Base-by-base conservation (phyloP, 2,113 vertebrate genomes). In the Beaufortia kweichowensis region DNA sequence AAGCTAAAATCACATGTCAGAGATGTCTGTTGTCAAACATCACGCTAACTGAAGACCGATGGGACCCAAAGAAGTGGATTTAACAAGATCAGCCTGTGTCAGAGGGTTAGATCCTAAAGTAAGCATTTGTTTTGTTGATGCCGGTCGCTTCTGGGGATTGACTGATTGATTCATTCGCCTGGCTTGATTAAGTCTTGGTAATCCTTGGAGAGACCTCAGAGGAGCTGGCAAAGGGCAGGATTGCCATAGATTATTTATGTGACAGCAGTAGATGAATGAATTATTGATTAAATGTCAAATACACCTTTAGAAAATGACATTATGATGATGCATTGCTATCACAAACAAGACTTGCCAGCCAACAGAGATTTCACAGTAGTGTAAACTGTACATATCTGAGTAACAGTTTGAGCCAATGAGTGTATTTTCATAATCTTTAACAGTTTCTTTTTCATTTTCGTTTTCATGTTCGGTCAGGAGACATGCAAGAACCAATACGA, bases 341-440 rank as follows among this genome's bases (percentile, higher is more conserved):
- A 4, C 48, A 55, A 48, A 35, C 11, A 33, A 24, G 17, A 12
- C 4, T n/a, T 50, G 7, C 63, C 21, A 35, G 12, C 26, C 33
- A 6, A 65, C 28, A 46, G 19, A 39, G 46, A 53, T 23, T 53
- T 61, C 4, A 19, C 21, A 9, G 19, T 6, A 12, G 8, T 8
- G 39, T 77, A 72, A n/a, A 65, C 69, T 61, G 41, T 72, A 61
- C 23, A 10, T 61, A 72, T 55, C 29, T 57, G 78, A 63, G 72
- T 26, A 31, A 39, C 1, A 26, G 12, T 66, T 64, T 50, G 17
- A 29, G 74, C 79, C 64, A 61, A 56, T 31, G 26, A 43, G 15
- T 59, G 60, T 10, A 73, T 62, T 74, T 43, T 77, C 56, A 28
- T 4, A 67, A 59, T 60, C 39, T 4, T 2, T 12, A 28, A 48